Base-by-base conservation (phyloP, 2,797 vertebrate genomes). In the Pantherophis vulpinus region DNA sequence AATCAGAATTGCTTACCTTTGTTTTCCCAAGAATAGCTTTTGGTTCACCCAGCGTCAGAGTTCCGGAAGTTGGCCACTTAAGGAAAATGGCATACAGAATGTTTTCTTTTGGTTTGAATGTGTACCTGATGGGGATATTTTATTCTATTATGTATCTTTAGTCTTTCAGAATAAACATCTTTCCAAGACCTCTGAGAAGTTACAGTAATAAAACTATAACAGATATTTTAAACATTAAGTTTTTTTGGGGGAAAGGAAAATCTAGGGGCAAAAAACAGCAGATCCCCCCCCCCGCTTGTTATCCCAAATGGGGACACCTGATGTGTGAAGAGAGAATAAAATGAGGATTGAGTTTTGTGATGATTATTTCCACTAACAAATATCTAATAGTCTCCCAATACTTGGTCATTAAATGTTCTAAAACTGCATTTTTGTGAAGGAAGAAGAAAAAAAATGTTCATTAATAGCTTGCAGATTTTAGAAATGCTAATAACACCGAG, bases 51-150 rank as follows among this genome's bases (percentile, higher is more conserved):
- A 99, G 98, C 93, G 97, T 83, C 93, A 99, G 95, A 11, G 79
- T 94, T 93, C 98, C 98, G 13, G 97, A 96, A 8, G 83, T 47
- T 0, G 99, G 99, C 99, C 99, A 99, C 20, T 97, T 96, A 74
- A 99, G 96, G 88, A 99, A 98, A 91, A 98, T 79, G 1, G 98
- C 98, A 90, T 98, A 99, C 63, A 99, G 92, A 16, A 94, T 79
- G n/a, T 97, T 97, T 61, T 98, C 97, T 96, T 98, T 94, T 7
- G 98, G 97, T 94, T 95, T 99, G 92, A 90, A 97, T 0, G 98
- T 99, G 96, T 99, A 99, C 99, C 99, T 99, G 95, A 95, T 95
- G 94, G 58, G 90, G 94, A 95, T 54, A 12, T 95, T 86, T 54
- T 70, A n/a, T 63, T 63, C 9, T 54, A 51, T 54, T 66, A 90